Base-by-base conservation (phyloP, 2,797 vertebrate species). In the Momotus momota region DNA sequence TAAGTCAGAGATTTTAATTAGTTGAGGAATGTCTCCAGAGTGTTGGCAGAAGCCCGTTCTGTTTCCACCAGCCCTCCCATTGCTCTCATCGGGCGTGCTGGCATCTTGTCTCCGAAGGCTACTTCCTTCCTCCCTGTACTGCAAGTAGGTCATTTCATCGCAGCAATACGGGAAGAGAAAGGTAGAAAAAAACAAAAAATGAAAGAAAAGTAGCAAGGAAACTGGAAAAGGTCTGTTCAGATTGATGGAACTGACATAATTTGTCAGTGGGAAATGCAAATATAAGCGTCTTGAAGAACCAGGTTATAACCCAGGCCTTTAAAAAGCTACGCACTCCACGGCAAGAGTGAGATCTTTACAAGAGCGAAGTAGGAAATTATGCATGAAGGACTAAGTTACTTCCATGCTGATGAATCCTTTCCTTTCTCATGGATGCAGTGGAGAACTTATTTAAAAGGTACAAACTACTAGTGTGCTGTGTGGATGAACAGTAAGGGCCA, bases 71-170 rank as follows among this genome's bases (percentile, higher is more conserved):
- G 84, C 57, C 15, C 15, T 87, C n/a, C 52, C 7, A 0, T 40
- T 61, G 69, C 49, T 90, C 29, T 74, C 26, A 6, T 43, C 0
- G 1, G 10, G 57, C 0, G 0, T 74, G 49, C 65, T 89, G 84
- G 86, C 81, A 81, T 92, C 58, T 86, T 82, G 23, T 94, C 65
- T 86, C 94, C 82, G 70, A 94, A 71, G 77, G 62, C 58, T 86
- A 25, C 70, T 93, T 93, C 48, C 54, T 62, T 62, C 87, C 23
- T 64, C 38, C 49, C 23, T 69, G 10, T n/a, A 3, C 61, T 90
- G 46, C 65, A 93, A 72, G 48, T 87, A 86, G 89, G 79, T 94
- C 84, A 91, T 40, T 52, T 69, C 72, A 22, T 66, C 8, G 2
- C 43, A 74, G 61, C 49, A 55, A 3, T 11, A 9, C 0, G 2